Evolutionary conservation across 2,888 invertebrate genomes (phyloP).

Genomic region (Cryptosula pallasiana): DNA sequence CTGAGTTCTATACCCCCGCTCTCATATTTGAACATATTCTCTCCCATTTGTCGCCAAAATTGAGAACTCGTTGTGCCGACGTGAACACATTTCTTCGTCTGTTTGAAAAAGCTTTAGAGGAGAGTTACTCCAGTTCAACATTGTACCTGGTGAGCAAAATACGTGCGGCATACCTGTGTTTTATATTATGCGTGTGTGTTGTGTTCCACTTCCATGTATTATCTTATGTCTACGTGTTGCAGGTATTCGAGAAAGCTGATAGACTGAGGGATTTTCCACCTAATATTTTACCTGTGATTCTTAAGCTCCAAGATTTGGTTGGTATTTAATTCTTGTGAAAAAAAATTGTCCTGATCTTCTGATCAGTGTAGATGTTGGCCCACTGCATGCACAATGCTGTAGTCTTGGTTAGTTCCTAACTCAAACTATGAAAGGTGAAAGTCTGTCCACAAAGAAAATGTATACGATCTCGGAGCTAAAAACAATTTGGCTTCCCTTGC

Average conservation of each 20-base stretch:
- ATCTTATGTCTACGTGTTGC: slow-evolving; percentile 19
- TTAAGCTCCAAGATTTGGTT: slow-evolving; percentile 68
- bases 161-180: no score
- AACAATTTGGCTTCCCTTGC: no score
- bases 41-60: slow-evolving; percentile 57
- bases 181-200: no score
- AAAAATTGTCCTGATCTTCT: no score
- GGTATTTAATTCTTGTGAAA: no score
- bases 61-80: slow-evolving; percentile 42
- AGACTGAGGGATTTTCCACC: slow-evolving; percentile 69
- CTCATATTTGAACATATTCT: slow-evolving; percentile 73
- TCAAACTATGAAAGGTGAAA: no score
- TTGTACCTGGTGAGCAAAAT: slow-evolving; percentile 41
- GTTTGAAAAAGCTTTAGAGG: slow-evolving; percentile 34
- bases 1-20: slow-evolving; percentile 73
- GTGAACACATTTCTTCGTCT: slow-evolving; percentile 48
- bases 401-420: no score
- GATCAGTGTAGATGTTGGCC: no score
- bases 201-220: background rate
- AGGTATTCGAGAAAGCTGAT: slow-evolving; percentile 74
- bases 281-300: slow-evolving; percentile 67
- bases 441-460: no score
- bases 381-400: no score
- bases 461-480: background rate
- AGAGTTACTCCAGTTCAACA: slow-evolving; percentile 34